Conservation (phyloP, 2,797 vertebrate genomes). For the Diceros bicornis region DNA sequence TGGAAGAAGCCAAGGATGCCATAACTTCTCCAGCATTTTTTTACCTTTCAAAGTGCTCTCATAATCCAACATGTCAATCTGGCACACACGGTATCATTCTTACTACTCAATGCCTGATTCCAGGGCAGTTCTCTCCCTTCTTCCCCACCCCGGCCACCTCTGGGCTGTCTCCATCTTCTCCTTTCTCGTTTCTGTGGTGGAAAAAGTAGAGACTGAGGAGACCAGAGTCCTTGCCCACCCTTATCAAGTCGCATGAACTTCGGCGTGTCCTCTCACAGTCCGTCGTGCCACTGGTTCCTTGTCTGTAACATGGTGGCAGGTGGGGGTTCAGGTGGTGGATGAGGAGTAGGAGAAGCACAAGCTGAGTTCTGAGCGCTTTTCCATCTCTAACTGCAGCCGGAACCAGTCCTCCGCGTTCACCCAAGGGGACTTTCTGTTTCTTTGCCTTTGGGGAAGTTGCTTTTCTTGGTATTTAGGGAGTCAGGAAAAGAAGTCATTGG, state of each 20-base stretch:
- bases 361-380: neutral
- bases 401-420: neutral
- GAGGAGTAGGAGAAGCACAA: neutral
- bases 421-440: conserved; percentile 77
- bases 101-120: neutral
- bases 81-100: neutral
- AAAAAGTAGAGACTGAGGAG: neutral
- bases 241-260: neutral
- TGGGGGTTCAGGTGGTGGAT: too few relatives aligned
- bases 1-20: neutral
- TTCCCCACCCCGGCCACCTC: neutral
- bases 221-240: neutral
- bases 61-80: neutral
- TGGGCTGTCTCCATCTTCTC: neutral
- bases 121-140: neutral
- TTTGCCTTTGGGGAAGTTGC: conserved; percentile 76
- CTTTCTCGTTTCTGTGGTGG: neutral
- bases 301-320: neutral
- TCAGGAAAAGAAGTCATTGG: conserved; percentile 57
- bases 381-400: neutral
- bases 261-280: neutral
- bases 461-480: conserved; percentile 72
- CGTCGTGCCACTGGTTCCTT: neutral
- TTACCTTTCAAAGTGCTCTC: neutral
- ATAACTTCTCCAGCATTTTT: neutral